Base-by-base conservation (phyloP, 2,113 vertebrate species). In the Micronycteris hirsuta region DNA sequence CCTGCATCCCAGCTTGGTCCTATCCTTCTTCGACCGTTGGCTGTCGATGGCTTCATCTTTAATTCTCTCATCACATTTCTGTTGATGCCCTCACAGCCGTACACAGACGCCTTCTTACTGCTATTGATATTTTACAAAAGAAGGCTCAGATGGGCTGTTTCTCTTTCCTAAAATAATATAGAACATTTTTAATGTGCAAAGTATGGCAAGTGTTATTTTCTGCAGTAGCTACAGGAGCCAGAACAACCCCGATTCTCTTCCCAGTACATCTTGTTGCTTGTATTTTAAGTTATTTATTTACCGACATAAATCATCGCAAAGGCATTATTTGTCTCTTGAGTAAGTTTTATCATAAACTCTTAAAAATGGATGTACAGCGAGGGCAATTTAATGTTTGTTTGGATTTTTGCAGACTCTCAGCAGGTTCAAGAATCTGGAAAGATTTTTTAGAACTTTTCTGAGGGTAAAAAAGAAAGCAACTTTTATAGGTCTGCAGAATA, bases 401-500 rank as follows among this genome's bases (percentile, higher is more conserved):
- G 47, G 52, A 54, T 94, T 97, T 96, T 94, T 89, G 86, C 94
- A 84, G 77, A 91, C 94, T 70, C 96, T 97, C 94, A 96, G 90
- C 96, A 93, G 95, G 58, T 92, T 96, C 70, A 81, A 94, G 65
- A 88, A 94, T 78, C 93, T 94, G 80, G 33, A 81, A 82, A 91
- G 47, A 74, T 81, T 85, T 89, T 89, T 96, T 71, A 93, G 86
- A 97, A 84, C 47, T 96, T 97, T 87, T 94, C 78, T 88, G 84
- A 93, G 61, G 43, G 41, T 93, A 78, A 95, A 92, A 96, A 94
- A 85, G 84, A 97, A 97, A 85, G 80, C 16, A 86, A 90, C 91
- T 92, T 97, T 98, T 96, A 97, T 81, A 95, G 94, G 76, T 88
- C 88, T 91, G 95, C 94, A 92, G 89, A 97, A 96, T 93, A 90